Evolutionary conservation across 2,113 vertebrate genomes (phyloP).

Genomic region (Entosphenus tridentatus): DNA sequence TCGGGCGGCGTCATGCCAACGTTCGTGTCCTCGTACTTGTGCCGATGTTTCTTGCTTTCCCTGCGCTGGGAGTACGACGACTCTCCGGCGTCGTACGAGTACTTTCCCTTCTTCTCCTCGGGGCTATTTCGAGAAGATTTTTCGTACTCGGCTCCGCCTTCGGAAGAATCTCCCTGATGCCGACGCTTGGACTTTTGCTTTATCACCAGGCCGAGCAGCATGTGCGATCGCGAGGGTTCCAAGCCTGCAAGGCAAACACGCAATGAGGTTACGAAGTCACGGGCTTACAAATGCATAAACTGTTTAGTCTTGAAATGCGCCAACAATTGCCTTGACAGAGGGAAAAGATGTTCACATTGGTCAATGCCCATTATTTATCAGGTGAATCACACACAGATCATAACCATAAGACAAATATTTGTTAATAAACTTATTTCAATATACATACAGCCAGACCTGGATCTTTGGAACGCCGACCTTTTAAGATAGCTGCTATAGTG

Average conservation of each 20-base stretch:
- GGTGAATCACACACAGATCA: no score
- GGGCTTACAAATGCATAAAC: no score
- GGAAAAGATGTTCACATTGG: no score
- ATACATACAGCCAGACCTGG: no score
- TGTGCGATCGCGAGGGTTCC: not conserved
- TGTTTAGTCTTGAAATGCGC: no score
- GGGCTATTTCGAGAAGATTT: not conserved
- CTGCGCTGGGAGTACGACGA: not conserved
- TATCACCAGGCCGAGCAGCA: conserved; percentile 6
- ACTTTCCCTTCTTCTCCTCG: not conserved
- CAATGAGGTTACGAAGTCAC: not conserved
- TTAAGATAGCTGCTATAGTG: no score
- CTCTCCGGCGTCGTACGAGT: not conserved
- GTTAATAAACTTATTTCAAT: no score
- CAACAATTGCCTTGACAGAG: no score
- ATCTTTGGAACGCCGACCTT: no score
- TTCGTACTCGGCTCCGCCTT: not conserved
- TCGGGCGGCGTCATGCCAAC: not conserved
- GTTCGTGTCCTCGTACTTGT: not conserved
- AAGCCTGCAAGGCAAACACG: conserved; percentile 2
- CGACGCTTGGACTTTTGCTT: conserved; percentile 1
- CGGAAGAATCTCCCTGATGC: not conserved
- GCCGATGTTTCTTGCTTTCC: conserved; percentile 2
- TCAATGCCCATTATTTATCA: no score
- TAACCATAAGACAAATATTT: no score